A percentile compares a stretch with the other conserved stretches of the same genome.
These are phyloP conservation scores for Erpobdella octoculata DNA, from an alignment of 2,888 invertebrate genomes.

Conservation along the genomic window DNA sequence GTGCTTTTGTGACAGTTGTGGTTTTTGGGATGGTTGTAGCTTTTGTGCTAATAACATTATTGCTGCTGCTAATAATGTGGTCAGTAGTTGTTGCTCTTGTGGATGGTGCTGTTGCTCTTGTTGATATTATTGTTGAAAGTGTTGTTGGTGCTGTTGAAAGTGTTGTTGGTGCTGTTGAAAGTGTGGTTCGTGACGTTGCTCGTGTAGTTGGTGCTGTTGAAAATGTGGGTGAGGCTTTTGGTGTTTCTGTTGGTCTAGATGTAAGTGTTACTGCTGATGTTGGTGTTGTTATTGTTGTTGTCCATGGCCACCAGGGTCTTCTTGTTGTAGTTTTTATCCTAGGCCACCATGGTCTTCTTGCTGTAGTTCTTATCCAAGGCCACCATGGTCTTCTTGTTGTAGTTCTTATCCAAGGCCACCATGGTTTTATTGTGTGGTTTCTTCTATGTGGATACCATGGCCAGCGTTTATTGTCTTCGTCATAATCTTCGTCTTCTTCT, in stretches of 20 bases:
- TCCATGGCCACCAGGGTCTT: neutral
- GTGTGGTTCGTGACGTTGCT: neutral
- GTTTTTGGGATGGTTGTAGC: neutral
- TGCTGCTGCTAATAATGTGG: neutral
- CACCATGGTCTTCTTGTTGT: too few relatives aligned
- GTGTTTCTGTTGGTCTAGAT: neutral
- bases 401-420: neutral
- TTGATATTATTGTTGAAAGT: too few relatives aligned
- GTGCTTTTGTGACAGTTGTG: neutral
- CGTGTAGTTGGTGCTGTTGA: too few relatives aligned
- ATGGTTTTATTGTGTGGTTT: neutral
- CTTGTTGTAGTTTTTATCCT: neutral
- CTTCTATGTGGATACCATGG: neutral
- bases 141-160: neutral
- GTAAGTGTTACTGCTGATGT: too few relatives aligned
- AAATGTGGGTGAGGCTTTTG: too few relatives aligned
- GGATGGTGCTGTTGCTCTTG: neutral
- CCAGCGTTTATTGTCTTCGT: neutral
- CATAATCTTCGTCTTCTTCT: neutral
- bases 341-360: conserved; percentile 1
- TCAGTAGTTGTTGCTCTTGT: neutral
- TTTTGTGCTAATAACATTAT: neutral
- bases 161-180: neutral
- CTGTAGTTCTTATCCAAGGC: too few relatives aligned
- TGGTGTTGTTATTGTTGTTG: neutral